Base-by-base conservation (phyloP, 2,888 invertebrate genomes). In the Pharmacophagus antenor region DNA sequence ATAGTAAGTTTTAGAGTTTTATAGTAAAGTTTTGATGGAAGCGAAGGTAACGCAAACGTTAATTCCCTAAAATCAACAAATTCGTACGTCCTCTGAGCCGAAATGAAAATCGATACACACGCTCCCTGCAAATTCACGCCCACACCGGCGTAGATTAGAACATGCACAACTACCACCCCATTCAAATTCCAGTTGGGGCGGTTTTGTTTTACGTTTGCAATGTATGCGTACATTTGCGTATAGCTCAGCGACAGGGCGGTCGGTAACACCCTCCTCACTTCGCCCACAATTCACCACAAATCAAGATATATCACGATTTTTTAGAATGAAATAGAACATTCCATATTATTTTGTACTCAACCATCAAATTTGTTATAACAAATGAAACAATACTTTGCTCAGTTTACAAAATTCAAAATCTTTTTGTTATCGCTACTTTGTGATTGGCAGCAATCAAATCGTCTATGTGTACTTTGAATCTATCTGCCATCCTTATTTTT, bases 211-310 rank as follows among this genome's bases (percentile, higher is more conserved):
- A 83, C 79, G 77, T 86, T 85, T 88, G 87, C 82, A 88, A 88
- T 88, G 88, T 79, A 85, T 77, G 76, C 82, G 79, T 88, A 85
- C 83, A 88, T 78, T 85, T 76, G 76, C 82, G 80, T 87, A 85
- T 83, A 83, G 81, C 71, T 68, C 64, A 63, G 70, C 69, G 72
- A 68, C 73, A 69, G 70, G 65, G 70, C 67, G 67, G 55, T 52
- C 64, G 67, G 69, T 63, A 63, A 51, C 49, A 58, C 67, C 71
- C 67, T 70, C 10, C 67, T 65, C 61, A 47, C 22, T 63, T 59
- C 65, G 65, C 69, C 72, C 56, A 23, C 18, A n/a, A 12, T 56
- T 65, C 65, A 63, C 72, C 65, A 64, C 70, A 64, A 57, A 54
- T 67, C 69, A 71, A n/a, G 70, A 70, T 62, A 78, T 79, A 83